Evolutionary conservation across 2,113 vertebrate genomes (phyloP).

Genomic region (Alectura lathami): DNA sequence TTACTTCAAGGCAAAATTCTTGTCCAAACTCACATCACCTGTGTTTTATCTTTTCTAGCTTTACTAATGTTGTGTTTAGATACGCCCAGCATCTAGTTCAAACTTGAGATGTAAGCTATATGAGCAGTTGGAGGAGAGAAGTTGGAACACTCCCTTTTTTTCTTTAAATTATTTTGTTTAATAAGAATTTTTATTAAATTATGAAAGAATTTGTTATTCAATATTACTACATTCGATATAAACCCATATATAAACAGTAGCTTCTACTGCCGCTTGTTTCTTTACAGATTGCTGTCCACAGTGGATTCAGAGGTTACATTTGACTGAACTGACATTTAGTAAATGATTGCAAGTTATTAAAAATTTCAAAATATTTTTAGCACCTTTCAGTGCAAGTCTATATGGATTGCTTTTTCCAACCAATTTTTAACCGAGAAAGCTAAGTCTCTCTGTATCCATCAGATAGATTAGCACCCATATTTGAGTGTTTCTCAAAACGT

Average conservation of each 20-base stretch:
- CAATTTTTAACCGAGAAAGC: not conserved
- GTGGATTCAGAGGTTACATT: not conserved
- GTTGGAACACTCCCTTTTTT: not conserved
- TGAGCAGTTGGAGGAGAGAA: not conserved
- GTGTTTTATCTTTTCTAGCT: not conserved
- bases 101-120: not conserved
- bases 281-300: not conserved
- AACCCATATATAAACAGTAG: not conserved
- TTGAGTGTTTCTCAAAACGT: not conserved
- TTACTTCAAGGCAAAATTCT: not conserved
- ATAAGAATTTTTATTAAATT: not conserved
- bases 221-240: not conserved
- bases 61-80: not conserved
- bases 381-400: not conserved
- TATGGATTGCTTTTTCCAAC: not conserved
- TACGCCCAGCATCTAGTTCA: not conserved
- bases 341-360: not conserved
- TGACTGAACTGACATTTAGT: not conserved
- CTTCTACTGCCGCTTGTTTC: not conserved
- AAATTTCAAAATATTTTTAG: not conserved
- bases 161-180: not conserved
- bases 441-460: not conserved
- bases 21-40: not conserved
- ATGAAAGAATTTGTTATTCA: not conserved
- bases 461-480: not conserved